Base-by-base conservation (phyloP, 2,797 vertebrate genomes). In the Sphenodon punctatus region DNA sequence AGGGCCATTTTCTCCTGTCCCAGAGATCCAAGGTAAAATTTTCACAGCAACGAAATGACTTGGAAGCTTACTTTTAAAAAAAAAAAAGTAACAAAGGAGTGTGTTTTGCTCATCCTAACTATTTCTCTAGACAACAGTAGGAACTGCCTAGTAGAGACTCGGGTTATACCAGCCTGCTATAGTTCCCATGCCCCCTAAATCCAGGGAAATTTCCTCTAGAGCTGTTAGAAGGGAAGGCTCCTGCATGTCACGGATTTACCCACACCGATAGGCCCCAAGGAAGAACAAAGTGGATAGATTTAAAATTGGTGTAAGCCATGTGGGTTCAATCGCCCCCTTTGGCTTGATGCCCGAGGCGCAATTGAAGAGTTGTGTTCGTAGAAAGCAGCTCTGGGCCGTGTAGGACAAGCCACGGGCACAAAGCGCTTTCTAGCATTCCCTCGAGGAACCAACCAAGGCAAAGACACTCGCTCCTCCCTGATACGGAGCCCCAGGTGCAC, bases 321-420 rank as follows among this genome's bases (percentile, higher is more conserved):
- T 2, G 1, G 55, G 19, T 45, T 65, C 38, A 16, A 49, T n/a
- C 49, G 27, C n/a, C n/a, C 73, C 56, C 27, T 88, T 66, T 83
- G 48, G 38, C 27, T 56, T 19, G 68, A 77, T 88, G 76, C 88
- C 59, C 87, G 51, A 84, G 82, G 55, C 61, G 64, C 39, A 5
- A 42, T 72, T 83, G 38, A 46, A 63, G n/a, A 60, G 43, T 80
- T 92, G 86, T 86, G 90, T 90, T 78, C 91, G 72, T 75, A 90
- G 34, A 42, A 75, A 72, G 67, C 88, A 78, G 71, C 75, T 46
- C 25, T 65, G 83, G 75, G 89, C 84, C 87, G 80, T 80, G 80
- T 88, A 79, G 68, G 61, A 30, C 55, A 75, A 87, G 75, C 82
- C 86, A 41, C 0, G 0, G 82, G 70, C 19, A 30, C 32, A 56